These are phyloP conservation scores for Drosophila anomalata DNA, from an alignment of 2,888 invertebrate genomes.

Conservation along the genomic window DNA sequence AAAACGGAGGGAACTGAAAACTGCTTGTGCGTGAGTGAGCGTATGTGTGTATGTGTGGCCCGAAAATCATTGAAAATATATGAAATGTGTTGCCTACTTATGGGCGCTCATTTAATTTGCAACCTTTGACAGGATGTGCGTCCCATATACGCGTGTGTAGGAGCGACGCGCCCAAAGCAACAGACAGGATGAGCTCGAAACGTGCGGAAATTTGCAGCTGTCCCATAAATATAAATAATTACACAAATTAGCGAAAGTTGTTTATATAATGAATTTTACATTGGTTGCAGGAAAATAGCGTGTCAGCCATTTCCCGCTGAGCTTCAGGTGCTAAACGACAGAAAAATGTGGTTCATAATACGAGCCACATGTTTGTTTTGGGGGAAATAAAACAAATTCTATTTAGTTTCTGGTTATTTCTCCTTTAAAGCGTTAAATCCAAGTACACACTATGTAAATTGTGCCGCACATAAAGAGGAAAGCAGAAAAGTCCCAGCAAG, in stretches of 20 bases:
- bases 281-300: constrained; percentile 42
- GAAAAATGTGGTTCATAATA: constrained; percentile 7
- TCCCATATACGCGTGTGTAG: neutral
- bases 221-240: constrained; percentile 72
- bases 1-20: constrained; percentile 20
- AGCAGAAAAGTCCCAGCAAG: neutral
- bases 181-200: constrained; percentile 25
- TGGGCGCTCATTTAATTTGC: constrained; percentile 53
- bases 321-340: constrained; percentile 20
- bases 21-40: constrained; percentile 1
- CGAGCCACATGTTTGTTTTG: constrained; percentile 3
- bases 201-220: constrained; percentile 68
- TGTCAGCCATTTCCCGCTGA: constrained; percentile 25
- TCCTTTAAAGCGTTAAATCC: constrained; percentile 6
- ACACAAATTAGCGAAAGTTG: constrained; percentile 69
- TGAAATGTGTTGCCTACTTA: constrained; percentile 66
- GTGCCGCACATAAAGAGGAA: neutral
- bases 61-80: constrained; percentile 31
- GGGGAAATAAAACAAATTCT: neutral
- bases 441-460: constrained; percentile 39
- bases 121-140: constrained; percentile 26
- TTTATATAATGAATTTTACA: constrained; percentile 70
- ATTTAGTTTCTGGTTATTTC: neutral
- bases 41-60: neutral
- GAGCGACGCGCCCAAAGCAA: constrained; percentile 11